Percentiles rank a stretch among this genome's conserved stretches.
phyloP scores from a whole-genome alignment of 23 tunicate species.

The Styela clava region DNA sequence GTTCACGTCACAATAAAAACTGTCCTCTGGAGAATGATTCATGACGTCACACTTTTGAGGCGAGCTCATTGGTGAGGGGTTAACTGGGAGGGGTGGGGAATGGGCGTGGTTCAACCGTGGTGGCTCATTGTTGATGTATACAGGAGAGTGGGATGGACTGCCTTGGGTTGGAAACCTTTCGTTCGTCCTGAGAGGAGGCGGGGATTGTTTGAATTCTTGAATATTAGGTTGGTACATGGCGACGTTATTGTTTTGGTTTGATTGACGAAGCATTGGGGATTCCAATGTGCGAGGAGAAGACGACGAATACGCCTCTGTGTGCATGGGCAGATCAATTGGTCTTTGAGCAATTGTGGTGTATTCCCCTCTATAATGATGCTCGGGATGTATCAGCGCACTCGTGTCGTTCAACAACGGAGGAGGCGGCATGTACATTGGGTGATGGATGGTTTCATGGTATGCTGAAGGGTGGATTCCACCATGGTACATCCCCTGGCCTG shows the following conservation, averaged over 20 bases:
- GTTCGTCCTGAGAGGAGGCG: neutral
- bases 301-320: constrained; percentile 34
- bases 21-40: constrained; percentile 27
- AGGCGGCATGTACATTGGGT: constrained; percentile 23
- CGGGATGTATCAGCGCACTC: constrained; percentile 20
- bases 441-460: constrained; percentile 56
- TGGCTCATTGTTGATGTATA: constrained; percentile 45
- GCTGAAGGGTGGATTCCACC: constrained; percentile 66
- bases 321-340: constrained; percentile 37
- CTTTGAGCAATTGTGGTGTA: constrained; percentile 75
- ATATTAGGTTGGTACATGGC: neutral
- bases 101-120: constrained; percentile 37
- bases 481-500: constrained; percentile 61
- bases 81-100: constrained; percentile 46
- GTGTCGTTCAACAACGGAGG: constrained; percentile 24
- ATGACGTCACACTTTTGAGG: constrained; percentile 25
- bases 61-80: constrained; percentile 20
- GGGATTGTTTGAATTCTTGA: neutral
- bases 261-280: constrained; percentile 58
- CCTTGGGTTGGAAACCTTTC: constrained; percentile 3
- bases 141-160: constrained; percentile 36
- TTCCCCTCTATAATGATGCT: constrained; percentile 66
- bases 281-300: constrained; percentile 14
- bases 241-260: constrained; percentile 89
- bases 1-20: constrained; percentile 16